Conservation (phyloP, 2,888 invertebrate genomes). For the Diaprepes abbreviatus region DNA sequence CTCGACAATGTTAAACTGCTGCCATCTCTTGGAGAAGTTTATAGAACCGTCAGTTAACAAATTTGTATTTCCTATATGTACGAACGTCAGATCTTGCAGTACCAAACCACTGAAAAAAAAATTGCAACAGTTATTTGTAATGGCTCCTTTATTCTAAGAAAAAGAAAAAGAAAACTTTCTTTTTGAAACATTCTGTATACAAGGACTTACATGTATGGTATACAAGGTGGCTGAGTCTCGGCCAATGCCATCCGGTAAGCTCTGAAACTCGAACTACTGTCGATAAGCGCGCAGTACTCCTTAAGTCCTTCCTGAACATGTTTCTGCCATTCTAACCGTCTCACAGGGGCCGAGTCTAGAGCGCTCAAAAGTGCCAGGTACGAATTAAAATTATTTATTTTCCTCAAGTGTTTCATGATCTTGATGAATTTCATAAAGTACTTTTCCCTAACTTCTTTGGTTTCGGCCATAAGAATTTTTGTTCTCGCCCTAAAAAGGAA, state of each 20-base stretch:
- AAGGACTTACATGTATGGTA: slow-evolving; percentile 94
- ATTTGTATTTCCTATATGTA: slow-evolving; percentile 97
- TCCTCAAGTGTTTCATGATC: slow-evolving; percentile 97
- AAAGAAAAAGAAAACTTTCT: too few species aligned
- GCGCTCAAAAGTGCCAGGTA: slow-evolving; percentile 97
- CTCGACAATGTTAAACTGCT: slow-evolving; percentile 97
- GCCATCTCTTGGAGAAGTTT: slow-evolving; percentile 98
- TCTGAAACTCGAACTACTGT: slow-evolving; percentile 97
- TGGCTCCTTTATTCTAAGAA: too few species aligned
- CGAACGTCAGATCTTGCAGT: slow-evolving; percentile 98
- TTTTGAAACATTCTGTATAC: slow-evolving; percentile 7
- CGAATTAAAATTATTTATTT: slow-evolving; percentile 98
- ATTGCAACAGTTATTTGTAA: too few species aligned
- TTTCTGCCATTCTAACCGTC: slow-evolving; percentile 93
- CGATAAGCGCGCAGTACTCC: slow-evolving; percentile 96
- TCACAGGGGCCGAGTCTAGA: slow-evolving; percentile 94
- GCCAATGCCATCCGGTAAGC: slow-evolving; percentile 95
- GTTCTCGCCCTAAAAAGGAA: slow-evolving; percentile 81
- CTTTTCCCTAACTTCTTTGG: slow-evolving; percentile 91
- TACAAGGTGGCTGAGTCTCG: slow-evolving; percentile 97
- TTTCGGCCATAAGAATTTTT: slow-evolving; percentile 92
- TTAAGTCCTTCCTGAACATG: slow-evolving; percentile 92
- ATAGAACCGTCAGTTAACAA: slow-evolving; percentile 87
- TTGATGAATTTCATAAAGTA: slow-evolving; percentile 96
- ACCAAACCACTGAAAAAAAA: slow-evolving; percentile 86